These are phyloP conservation scores for Clarias gariepinus DNA, from an alignment of 2,113 vertebrate genomes.

Conservation along the genomic window DNA sequence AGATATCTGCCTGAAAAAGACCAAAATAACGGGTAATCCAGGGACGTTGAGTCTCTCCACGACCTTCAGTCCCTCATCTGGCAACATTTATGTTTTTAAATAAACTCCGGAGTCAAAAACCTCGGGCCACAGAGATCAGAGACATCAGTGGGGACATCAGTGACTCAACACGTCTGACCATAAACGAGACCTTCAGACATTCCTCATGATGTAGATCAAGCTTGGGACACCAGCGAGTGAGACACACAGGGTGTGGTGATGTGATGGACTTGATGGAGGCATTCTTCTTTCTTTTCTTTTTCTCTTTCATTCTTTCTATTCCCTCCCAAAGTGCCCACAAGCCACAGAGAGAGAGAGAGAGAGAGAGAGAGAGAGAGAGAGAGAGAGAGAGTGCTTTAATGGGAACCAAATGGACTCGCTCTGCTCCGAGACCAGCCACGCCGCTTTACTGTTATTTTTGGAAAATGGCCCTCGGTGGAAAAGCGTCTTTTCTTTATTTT, in stretches of 20 bases:
- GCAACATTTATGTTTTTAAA: neutral
- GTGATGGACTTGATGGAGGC: neutral
- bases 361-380: too few species aligned
- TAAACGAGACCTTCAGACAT: neutral
- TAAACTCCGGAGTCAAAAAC: neutral
- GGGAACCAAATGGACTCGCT: conserved; percentile 43
- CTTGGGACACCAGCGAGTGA: neutral
- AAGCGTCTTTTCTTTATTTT: conserved; percentile 50
- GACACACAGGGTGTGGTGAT: conserved; percentile 25
- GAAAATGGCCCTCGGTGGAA: conserved; percentile 50
- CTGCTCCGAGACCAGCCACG: conserved; percentile 20
- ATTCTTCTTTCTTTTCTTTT: neutral
- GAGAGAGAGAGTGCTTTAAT: conserved; percentile 34
- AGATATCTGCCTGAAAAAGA: neutral
- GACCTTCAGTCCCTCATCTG: neutral
- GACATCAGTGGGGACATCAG: neutral
- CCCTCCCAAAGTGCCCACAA: conserved; percentile 29
- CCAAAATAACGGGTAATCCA: neutral
- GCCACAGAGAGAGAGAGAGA: conserved; percentile 14
- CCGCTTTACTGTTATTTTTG: conserved; percentile 53
- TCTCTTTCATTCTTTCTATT: neutral
- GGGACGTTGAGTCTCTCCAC: neutral
- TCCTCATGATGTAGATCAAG: conserved; percentile 5
- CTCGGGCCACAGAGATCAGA: neutral
- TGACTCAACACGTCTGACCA: neutral